phyloP scores from a whole-genome alignment of 1,140 invertebrate genomes.

The Papilio aristodemus region DNA sequence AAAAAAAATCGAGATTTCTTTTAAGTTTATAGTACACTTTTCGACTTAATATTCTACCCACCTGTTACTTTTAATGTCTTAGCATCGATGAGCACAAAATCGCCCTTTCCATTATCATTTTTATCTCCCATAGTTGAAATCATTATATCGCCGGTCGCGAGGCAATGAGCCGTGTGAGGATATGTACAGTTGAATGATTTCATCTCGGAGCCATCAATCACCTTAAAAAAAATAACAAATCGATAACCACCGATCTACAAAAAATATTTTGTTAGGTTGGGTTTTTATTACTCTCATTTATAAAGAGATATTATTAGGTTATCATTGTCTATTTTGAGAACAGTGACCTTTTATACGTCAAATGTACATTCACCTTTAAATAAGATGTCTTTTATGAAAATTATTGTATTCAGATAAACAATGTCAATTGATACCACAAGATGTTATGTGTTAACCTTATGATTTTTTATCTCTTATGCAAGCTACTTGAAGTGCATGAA shows the following conservation, averaged over 20 bases:
- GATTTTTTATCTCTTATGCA: neutral
- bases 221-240: slow-evolving; percentile 64
- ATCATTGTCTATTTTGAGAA: neutral
- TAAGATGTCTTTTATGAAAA: no score
- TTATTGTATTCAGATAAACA: no score
- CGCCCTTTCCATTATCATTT: slow-evolving; percentile 89
- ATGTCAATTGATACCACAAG: slow-evolving; percentile 50
- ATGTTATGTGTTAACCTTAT: neutral
- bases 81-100: slow-evolving; percentile 94
- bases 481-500: neutral
- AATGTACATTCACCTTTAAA: no score
- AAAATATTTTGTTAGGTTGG: neutral
- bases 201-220: slow-evolving; percentile 88
- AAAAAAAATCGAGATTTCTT: slow-evolving; percentile 13
- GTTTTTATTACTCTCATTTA: neutral
- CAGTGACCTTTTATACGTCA: no score
- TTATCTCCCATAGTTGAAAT: slow-evolving; percentile 95
- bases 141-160: slow-evolving; percentile 95
- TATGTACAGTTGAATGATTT: slow-evolving; percentile 87
- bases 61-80: slow-evolving; percentile 88
- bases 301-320: neutral
- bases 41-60: slow-evolving; percentile 49
- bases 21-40: neutral
- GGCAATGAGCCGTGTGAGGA: slow-evolving; percentile 96
- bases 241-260: neutral